phyloP scores from a whole-genome alignment of 2,113 vertebrate species.

The Eupsittula cactorum region DNA sequence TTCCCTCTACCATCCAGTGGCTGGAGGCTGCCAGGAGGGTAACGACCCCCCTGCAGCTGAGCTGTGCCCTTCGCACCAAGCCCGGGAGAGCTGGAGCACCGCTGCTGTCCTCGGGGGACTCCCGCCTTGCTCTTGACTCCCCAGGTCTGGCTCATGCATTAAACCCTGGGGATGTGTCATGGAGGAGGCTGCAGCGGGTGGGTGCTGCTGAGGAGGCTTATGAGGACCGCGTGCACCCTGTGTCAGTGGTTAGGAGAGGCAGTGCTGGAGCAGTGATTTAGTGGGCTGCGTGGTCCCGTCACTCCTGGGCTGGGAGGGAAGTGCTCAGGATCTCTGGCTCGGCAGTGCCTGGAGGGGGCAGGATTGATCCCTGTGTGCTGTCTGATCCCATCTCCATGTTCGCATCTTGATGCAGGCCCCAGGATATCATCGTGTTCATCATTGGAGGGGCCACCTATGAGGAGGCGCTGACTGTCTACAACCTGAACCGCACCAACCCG shows the following conservation, averaged over 20 bases:
- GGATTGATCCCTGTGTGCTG: background rate
- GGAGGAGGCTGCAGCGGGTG: background rate
- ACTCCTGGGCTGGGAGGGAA: background rate
- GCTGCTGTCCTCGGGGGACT: background rate
- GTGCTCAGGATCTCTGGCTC: background rate
- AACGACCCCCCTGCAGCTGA: background rate
- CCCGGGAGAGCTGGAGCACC: background rate
- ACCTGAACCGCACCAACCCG: conserved; percentile 88
- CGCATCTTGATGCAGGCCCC: conserved; percentile 76
- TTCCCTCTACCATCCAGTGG: background rate
- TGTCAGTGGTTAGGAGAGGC: background rate
- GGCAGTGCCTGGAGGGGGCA: accelerated
- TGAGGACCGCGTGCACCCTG: background rate
- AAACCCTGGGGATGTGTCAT: background rate
- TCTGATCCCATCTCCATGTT: background rate
- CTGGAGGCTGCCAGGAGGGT: background rate
- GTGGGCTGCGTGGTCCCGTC: background rate
- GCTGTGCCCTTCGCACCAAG: background rate
- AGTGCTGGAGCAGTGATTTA: background rate
- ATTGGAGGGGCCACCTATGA: conserved; percentile 95
- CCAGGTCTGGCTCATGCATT: background rate
- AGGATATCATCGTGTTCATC: conserved; percentile 91
- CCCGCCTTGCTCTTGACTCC: background rate
- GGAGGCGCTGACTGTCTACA: conserved; percentile 89
- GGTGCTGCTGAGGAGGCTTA: background rate